Evolutionary conservation across 2,888 invertebrate species (phyloP).

Genomic region (Galerucella pusilla): DNA sequence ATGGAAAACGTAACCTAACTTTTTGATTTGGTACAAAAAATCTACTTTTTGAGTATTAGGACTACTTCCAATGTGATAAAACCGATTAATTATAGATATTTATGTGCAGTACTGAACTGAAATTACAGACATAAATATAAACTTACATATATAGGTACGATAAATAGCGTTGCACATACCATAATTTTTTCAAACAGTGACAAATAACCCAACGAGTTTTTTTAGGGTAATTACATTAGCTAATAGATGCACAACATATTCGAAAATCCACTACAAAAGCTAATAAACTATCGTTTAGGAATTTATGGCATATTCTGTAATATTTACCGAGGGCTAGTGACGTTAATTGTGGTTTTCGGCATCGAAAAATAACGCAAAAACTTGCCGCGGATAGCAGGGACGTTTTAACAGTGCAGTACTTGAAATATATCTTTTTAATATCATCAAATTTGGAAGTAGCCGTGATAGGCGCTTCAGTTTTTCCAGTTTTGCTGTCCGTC

Average conservation of each 20-base stretch:
- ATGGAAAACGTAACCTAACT: too few species aligned
- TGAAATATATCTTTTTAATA: slow-evolving; percentile 4
- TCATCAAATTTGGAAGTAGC: background rate
- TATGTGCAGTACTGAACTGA: background rate
- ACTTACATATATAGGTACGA: background rate
- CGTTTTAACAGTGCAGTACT: background rate
- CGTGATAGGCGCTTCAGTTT: too few species aligned
- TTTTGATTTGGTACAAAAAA: too few species aligned
- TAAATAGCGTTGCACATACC: background rate
- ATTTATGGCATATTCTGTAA: slow-evolving; percentile 54
- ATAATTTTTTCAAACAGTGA: slow-evolving; percentile 11
- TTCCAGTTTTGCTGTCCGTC: too few species aligned
- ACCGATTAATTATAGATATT: background rate
- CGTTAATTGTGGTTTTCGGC: slow-evolving; percentile 51
- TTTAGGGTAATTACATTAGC: slow-evolving; percentile 28
- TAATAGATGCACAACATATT: slow-evolving; percentile 32
- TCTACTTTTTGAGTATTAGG: too few species aligned
- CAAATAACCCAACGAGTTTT: slow-evolving; percentile 23
- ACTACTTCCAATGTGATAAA: background rate
- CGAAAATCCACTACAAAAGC: slow-evolving; percentile 22
- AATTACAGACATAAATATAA: slow-evolving; percentile 13
- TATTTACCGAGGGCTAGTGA: slow-evolving; percentile 52
- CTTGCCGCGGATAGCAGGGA: background rate
- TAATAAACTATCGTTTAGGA: slow-evolving; percentile 45
- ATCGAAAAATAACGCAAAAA: slow-evolving; percentile 32